Percentiles rank a stretch among this genome's conserved stretches.
phyloP scores from a whole-genome alignment of 2,888 invertebrate species.

The Aplocera efformata region DNA sequence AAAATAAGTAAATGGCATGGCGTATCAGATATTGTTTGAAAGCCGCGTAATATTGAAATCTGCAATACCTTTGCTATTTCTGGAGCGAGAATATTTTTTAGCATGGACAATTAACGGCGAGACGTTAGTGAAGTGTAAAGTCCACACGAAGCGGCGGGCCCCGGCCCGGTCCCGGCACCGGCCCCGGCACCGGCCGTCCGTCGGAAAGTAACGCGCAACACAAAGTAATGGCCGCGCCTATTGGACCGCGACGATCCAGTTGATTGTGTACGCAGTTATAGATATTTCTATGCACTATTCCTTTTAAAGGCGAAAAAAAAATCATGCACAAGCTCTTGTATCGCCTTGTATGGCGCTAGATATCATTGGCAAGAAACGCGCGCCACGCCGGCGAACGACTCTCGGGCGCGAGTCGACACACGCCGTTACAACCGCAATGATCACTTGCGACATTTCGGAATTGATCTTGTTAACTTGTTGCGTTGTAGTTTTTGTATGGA shows the following conservation, averaged over 20 bases:
- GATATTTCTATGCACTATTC: slow-evolving; percentile 41
- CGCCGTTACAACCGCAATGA: background rate
- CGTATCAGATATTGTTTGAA: no score
- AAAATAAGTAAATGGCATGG: no score
- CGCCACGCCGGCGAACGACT: background rate
- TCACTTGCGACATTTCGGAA: slow-evolving; percentile 11
- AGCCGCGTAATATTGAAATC: background rate
- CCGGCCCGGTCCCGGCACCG: slow-evolving; percentile 29
- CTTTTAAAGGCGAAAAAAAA: slow-evolving; percentile 41
- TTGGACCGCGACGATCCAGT: slow-evolving; percentile 65
- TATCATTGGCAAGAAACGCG: slow-evolving; percentile 27
- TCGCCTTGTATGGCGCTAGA: slow-evolving; percentile 38
- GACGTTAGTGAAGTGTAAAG: slow-evolving; percentile 7
- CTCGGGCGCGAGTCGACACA: background rate
- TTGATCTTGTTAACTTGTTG: slow-evolving; percentile 4
- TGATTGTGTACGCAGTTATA: slow-evolving; percentile 59
- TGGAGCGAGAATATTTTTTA: no score
- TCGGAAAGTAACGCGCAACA: slow-evolving; percentile 41
- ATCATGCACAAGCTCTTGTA: slow-evolving; percentile 41
- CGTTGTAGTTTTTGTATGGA: slow-evolving; percentile 25
- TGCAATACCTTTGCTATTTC: no score
- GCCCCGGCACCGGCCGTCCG: no score
- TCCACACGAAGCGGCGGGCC: slow-evolving; percentile 16
- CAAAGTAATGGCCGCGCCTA: slow-evolving; percentile 57
- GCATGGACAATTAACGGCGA: no score